Evolutionary conservation across 2,113 vertebrate genomes (phyloP).

Genomic region (Abramis brama): DNA sequence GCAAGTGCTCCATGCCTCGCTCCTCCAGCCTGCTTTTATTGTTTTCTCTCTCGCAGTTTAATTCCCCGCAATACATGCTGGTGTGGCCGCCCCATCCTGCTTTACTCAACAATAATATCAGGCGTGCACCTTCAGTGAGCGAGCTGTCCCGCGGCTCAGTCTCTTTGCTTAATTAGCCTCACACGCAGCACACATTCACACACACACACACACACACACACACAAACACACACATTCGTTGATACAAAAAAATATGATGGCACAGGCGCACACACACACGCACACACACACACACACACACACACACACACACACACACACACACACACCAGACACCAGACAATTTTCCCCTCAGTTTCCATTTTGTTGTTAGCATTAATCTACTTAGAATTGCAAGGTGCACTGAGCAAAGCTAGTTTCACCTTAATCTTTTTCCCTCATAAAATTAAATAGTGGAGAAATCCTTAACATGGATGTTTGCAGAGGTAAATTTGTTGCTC

Average conservation of each 20-base stretch:
- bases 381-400: slow-evolving; percentile 47
- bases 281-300: slow-evolving; percentile 53
- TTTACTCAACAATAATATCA: slow-evolving; percentile 52
- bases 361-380: slow-evolving; percentile 40
- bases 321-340: slow-evolving; percentile 41
- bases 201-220: slow-evolving; percentile 55
- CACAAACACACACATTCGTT: slow-evolving; percentile 29
- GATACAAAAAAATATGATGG: slow-evolving; percentile 35
- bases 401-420: slow-evolving; percentile 36
- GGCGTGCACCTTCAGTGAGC: slow-evolving; percentile 51
- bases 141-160: slow-evolving; percentile 45
- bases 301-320: slow-evolving; percentile 53
- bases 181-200: slow-evolving; percentile 34
- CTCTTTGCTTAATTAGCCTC: slow-evolving; percentile 57
- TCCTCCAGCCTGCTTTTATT: slow-evolving; percentile 49
- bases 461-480: slow-evolving; percentile 36
- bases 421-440: slow-evolving; percentile 36
- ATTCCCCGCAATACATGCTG: slow-evolving; percentile 49
- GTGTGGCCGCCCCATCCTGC: slow-evolving; percentile 31
- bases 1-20: slow-evolving; percentile 41
- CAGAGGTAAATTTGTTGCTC: not conserved
- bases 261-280: slow-evolving; percentile 54
- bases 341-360: slow-evolving; percentile 39
- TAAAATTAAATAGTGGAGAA: slow-evolving; percentile 35
- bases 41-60: slow-evolving; percentile 49